Evolutionary conservation across 2,888 invertebrate genomes (phyloP), one percentile per base, ranked within the genome.

Genomic region (Thereva unica): DNA sequence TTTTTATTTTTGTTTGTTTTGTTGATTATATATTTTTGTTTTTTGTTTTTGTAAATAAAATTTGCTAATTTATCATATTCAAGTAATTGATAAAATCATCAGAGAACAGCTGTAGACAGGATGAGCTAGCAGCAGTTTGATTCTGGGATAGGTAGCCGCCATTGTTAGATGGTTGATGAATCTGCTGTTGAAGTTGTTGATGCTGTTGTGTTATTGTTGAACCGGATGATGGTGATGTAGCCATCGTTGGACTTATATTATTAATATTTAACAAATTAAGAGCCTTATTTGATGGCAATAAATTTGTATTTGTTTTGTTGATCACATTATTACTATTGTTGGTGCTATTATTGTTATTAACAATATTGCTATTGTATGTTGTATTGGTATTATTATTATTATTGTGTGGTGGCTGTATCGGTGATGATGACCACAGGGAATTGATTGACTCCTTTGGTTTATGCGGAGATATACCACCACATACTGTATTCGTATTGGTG

Each of bases 81-180:
- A 86, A 78, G 78, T 86, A 86, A 77, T 85, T 83, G 73, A 85
- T 84, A 78, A 85, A 85, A 76, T 86, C 85, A 77, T 85, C 86
- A 68, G 86, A 85, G 78, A 86, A 85, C 69, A 86, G 83, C 78
- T 86, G 86, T 74, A 86, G 82, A 83, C 83, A 78, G 79, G 84
- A 70, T 82, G 84, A 70, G 53, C 82, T 77, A 42, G 84, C 79
- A 80, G 82, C 79, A 35, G 52, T 53, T 40, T 59, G 54, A 5
- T 37, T 65, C 34, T 61, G 61, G 42, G 42, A 34, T n/a, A 42
- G 37, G 23, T 47, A 40, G n/a, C 64, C 49, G 38, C 44, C n/a
- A 41, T 3, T 23, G 37, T 6, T n/a, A 44, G 5, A 7, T 37
- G 57, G 56, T 52, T 9, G 45, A 10, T 61, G 10, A 12, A 9